phyloP scores from a whole-genome alignment of 2,888 invertebrate genomes.

The Ormyrus pomaceus region DNA sequence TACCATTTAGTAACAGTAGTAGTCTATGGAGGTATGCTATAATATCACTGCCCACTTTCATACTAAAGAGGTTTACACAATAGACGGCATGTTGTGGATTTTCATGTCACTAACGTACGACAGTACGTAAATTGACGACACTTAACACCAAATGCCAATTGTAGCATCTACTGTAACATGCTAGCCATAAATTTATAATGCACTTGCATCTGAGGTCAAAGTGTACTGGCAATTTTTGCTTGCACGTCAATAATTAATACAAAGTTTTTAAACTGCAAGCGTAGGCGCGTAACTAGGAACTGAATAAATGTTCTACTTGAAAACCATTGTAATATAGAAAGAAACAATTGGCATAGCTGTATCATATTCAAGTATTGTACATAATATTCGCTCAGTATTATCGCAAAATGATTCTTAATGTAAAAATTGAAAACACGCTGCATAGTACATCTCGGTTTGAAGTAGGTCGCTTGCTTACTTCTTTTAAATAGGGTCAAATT shows the following conservation, averaged over 20 bases:
- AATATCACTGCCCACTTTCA: slow-evolving; percentile 44
- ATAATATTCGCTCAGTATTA: slow-evolving; percentile 54
- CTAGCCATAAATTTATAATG: too few relatives aligned
- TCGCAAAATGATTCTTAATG: slow-evolving; percentile 30
- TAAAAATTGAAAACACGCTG: slow-evolving; percentile 33
- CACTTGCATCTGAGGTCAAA: too few relatives aligned
- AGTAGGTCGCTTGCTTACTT: slow-evolving; percentile 12
- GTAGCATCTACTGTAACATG: not conserved
- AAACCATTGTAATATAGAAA: slow-evolving; percentile 32
- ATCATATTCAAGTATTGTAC: slow-evolving; percentile 47
- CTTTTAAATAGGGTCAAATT: slow-evolving; percentile 14
- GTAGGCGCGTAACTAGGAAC: not conserved
- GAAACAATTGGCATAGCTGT: slow-evolving; percentile 20
- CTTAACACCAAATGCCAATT: not conserved
- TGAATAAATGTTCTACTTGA: not conserved
- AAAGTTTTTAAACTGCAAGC: not conserved
- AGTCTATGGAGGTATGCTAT: slow-evolving; percentile 10
- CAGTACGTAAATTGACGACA: not conserved
- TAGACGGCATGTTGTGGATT: slow-evolving; percentile 1
- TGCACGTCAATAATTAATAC: too few relatives aligned
- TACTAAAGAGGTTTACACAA: slow-evolving; percentile 23
- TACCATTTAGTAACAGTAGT: slow-evolving; percentile 30
- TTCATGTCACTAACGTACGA: not conserved
- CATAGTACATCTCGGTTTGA: slow-evolving; percentile 14
- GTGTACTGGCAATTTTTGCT: not conserved